Evolutionary conservation across 2,797 vertebrate species (phyloP), one percentile per base, ranked within the genome.

Genomic region (Bovichtus variegatus): DNA sequence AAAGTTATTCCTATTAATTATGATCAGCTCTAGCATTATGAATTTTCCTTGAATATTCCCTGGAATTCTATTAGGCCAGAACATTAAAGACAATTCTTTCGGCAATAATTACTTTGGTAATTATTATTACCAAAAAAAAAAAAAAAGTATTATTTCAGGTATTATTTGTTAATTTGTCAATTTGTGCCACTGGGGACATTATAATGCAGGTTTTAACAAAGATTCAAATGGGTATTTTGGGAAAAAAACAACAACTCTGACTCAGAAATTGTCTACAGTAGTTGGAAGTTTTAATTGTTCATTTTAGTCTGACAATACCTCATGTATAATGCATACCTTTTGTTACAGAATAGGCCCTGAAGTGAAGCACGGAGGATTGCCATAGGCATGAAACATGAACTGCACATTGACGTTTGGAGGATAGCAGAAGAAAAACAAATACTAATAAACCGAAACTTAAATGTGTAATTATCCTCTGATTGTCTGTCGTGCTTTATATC

Each of bases 311-410:
- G 82, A 71, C 59, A 80, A 13, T 40, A 53, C 49, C 79, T 85
- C 73, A 89, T 91, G 85, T 92, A 80, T 90, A 89, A 92, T 89
- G 71, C 78, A 92, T 74, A 69, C 4, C 21, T 61, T 80, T 83
- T 83, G 82, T 86, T 51, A 80, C 50, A 70, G 73, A 89, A 81
- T 19, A 73, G 53, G 44, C 74, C 82, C 83, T 43, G 60, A 73
- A 82, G 89, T 77, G 41, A 79, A 87, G 74, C 71, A 49, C 80
- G 55, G 57, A 81, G 85, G 70, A 87, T 63, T 53, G 65, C 81
- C 78, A 74, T 41, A 25, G 78, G 81, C 76, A 54, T 25, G 44
- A 81, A 79, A 80, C 59, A 78, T 53, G 46, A 75, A 66, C 64
- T 49, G 67, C 72, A 55, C 13, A 43, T 21, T 18, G 68, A 80